Evolutionary conservation across 2,888 invertebrate genomes (phyloP).

Genomic region (Parelbella ahira): DNA sequence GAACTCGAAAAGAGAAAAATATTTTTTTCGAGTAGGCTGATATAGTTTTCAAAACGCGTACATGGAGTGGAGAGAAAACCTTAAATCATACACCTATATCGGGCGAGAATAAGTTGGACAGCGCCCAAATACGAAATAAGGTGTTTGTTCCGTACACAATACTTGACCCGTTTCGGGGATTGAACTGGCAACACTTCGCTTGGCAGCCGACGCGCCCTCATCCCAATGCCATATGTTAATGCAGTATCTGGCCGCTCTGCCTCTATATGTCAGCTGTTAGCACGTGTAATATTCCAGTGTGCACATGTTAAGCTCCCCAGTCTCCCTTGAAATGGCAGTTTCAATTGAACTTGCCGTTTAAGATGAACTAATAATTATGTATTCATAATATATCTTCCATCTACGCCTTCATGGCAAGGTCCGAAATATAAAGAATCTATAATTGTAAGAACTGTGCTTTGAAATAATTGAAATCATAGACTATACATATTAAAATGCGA

Average conservation of each 20-base stretch:
- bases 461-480: too few species aligned
- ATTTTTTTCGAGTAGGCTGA: too few species aligned
- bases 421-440: too few species aligned
- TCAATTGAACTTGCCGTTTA: too few species aligned
- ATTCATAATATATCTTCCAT: too few species aligned
- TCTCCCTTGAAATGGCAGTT: too few species aligned
- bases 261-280: constrained; percentile 4
- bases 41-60: too few species aligned
- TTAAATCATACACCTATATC: constrained; percentile 17
- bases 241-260: constrained; percentile 7
- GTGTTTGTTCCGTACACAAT: constrained; percentile 26
- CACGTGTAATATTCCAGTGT: constrained; percentile 15
- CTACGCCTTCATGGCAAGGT: too few species aligned
- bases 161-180: constrained; percentile 26
- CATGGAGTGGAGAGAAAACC: constrained; percentile 3
- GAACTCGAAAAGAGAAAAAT: too few species aligned
- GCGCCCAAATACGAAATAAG: constrained; percentile 23
- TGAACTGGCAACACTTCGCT: constrained; percentile 26
- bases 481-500: too few species aligned
- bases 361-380: too few species aligned
- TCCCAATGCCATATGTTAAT: constrained; percentile 19
- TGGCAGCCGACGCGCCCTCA: constrained; percentile 31
- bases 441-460: too few species aligned
- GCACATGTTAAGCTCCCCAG: neutral
- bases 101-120: constrained; percentile 16